These are phyloP conservation scores for Porphyrio hochstetteri DNA, from an alignment of 2,113 vertebrate species.

Conservation along the genomic window DNA sequence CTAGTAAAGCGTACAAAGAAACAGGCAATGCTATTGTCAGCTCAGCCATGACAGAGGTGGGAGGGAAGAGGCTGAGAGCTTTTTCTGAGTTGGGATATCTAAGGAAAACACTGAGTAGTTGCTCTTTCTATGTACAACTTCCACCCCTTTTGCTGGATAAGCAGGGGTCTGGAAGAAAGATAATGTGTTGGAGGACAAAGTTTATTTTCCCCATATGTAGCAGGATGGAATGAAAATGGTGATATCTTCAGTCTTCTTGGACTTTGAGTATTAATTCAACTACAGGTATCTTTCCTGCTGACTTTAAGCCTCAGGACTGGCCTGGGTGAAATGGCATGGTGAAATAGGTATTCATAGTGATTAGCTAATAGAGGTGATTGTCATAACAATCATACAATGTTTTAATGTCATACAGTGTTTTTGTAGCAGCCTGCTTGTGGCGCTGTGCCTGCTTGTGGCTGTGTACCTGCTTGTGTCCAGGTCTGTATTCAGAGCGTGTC, in stretches of 20 bases:
- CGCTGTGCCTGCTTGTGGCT: not conserved
- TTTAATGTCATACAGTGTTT: not conserved
- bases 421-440: not conserved
- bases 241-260: not conserved
- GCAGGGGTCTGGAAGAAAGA: not conserved
- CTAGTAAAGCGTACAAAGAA: not conserved
- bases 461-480: accelerated
- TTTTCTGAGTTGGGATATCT: not conserved
- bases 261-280: not conserved
- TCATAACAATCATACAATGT: not conserved
- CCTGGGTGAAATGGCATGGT: accelerated
- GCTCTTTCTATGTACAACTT: not conserved
- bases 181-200: not conserved
- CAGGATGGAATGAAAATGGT: not conserved
- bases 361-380: not conserved
- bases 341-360: not conserved
- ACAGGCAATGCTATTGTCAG: slow-evolving; percentile 12
- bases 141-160: not conserved
- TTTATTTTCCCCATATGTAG: not conserved
- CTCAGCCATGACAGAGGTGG: not conserved
- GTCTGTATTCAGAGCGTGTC: not conserved
- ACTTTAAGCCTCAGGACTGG: not conserved
- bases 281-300: not conserved
- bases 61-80: not conserved
- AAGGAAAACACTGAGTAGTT: not conserved